Percentiles rank a stretch among this genome's conserved stretches.
Evolutionary conservation across 2,113 vertebrate genomes (phyloP).

Genomic region (Python bivittatus): DNA sequence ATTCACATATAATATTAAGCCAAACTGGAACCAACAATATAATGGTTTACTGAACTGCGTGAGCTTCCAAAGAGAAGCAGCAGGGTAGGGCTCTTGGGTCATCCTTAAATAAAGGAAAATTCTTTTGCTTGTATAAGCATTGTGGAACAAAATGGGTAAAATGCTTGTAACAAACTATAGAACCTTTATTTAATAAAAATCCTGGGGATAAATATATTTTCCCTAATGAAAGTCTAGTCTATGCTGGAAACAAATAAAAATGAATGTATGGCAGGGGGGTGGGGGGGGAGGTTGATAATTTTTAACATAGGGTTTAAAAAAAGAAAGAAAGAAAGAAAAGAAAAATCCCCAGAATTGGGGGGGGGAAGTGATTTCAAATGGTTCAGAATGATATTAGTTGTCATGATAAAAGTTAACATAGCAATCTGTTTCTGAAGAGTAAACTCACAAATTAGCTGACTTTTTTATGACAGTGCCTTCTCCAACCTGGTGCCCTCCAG

Average conservation of each 20-base stretch:
- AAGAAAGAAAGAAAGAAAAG: no score
- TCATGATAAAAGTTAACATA: background rate
- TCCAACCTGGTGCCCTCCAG: background rate
- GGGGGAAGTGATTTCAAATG: background rate
- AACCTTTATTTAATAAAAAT: background rate
- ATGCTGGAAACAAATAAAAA: background rate
- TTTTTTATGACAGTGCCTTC: background rate
- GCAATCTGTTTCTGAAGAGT: background rate
- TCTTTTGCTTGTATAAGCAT: background rate
- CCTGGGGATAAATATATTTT: background rate
- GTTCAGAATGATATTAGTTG: background rate
- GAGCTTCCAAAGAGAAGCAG: background rate
- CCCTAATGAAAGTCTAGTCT: background rate
- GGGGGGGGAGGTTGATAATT: background rate
- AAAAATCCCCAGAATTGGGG: background rate
- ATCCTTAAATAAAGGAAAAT: background rate
- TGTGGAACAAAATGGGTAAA: background rate
- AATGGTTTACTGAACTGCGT: background rate
- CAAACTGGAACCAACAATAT: background rate
- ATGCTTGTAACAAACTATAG: background rate
- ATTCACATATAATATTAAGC: background rate
- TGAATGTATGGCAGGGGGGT: background rate
- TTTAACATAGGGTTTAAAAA: slow-evolving; percentile 30
- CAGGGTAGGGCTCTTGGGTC: background rate
- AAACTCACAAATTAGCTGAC: slow-evolving; percentile 21